Base-by-base conservation (phyloP, 2,797 vertebrate genomes). In the Stomatorhinus walkeri region DNA sequence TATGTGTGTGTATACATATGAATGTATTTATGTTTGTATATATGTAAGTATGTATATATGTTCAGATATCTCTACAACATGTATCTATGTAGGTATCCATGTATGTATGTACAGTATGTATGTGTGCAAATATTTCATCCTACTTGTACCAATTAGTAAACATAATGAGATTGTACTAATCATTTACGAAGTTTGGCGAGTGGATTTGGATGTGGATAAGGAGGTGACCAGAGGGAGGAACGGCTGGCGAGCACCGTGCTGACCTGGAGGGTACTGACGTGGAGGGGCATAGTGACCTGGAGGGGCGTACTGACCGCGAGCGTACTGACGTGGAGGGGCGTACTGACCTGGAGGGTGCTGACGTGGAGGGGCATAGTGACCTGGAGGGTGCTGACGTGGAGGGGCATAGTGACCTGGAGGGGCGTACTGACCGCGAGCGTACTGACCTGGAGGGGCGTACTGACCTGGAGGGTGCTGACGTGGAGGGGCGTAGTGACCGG, bases 351-450 rank as follows among this genome's bases (percentile, higher is more conserved):
- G 91, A 97, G 48, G 1, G 9, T 49, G 10, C 48, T 12, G 49
- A 51, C 9, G 48, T 12, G 48, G 10, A 12, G 49, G 49, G 10
- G 49, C 3, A 0, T 14, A 89, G 94, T 94, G 94, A 97, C 97
- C 96, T 97, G 97, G 91, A 97, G 94, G 88, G 98, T 98, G 96
- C 98, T 99, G 93, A 98, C 97, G 85, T 99, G 98, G 52, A 98
- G 96, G 0, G 98, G 98, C 4, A 98, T 99, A 54, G 97, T 14
- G 2, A 51, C 2, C 2, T 12, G 49, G 49, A 12, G 2, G 49
- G 49, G 49, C 49, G 49, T 46, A 46, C 43, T 46, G 43, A 46
- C 43, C 43, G 97, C 97, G 91, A 97, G 49, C 2, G 49, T 51
- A 0, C 49, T 14, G 2, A 51, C 12, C 10, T 12, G 49, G 49